A percentile compares a stretch with the other conserved stretches of the same genome.
Conservation (phyloP, 2,888 invertebrate species). For the Tuta absoluta region DNA sequence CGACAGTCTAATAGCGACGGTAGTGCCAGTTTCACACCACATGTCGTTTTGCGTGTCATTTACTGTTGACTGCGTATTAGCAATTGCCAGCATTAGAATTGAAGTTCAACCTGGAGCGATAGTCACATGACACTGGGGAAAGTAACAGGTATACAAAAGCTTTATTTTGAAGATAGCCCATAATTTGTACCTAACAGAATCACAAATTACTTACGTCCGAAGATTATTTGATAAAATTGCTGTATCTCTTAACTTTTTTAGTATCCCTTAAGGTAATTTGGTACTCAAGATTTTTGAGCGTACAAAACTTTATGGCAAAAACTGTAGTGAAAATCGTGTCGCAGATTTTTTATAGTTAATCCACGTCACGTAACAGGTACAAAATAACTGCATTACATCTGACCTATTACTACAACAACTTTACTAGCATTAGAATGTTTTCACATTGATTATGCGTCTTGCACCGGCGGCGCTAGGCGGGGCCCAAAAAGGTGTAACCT, state of each 20-base stretch:
- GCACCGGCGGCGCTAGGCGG: conserved; percentile 34
- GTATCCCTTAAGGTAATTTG: too few species aligned
- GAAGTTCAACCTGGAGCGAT: not conserved
- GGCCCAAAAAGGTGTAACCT: conserved; percentile 46
- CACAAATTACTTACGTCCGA: too few species aligned
- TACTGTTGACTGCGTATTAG: conserved; percentile 1
- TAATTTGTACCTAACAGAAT: too few species aligned
- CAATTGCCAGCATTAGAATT: conserved; percentile 3
- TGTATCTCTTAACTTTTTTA: not conserved
- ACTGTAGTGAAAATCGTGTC: too few species aligned
- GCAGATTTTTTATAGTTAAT: not conserved
- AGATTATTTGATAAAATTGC: not conserved
- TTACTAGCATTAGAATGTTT: conserved; percentile 31
- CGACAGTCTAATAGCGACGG: not conserved
- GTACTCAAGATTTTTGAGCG: too few species aligned
- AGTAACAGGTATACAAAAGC: not conserved
- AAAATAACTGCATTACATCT: conserved; percentile 2
- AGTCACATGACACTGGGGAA: not conserved
- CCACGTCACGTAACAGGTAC: not conserved
- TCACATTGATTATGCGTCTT: conserved; percentile 34
- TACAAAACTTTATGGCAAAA: too few species aligned
- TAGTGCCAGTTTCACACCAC: not conserved
- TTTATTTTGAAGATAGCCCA: not conserved
- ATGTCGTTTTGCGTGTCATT: conserved; percentile 4
- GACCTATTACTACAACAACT: not conserved